Conservation (phyloP, 2,797 vertebrate species). For the Sphenopsis melanotis region DNA sequence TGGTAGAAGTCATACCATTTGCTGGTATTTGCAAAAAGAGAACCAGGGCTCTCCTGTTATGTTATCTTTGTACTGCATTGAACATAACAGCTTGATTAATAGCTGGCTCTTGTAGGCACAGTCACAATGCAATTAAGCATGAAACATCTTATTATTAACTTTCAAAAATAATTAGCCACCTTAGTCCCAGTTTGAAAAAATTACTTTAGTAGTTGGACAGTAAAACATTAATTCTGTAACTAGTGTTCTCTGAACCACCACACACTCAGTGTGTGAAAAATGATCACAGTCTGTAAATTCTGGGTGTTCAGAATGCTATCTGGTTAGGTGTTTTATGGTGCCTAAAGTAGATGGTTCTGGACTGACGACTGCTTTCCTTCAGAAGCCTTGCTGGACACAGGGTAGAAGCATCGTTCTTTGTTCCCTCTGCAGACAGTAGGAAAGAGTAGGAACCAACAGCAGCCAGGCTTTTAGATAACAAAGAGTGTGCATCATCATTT, state of each 20-base stretch:
- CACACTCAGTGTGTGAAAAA: not conserved
- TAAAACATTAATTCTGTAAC: not conserved
- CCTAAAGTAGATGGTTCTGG: not conserved
- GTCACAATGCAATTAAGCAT: not conserved
- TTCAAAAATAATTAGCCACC: not conserved
- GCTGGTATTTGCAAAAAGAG: not conserved
- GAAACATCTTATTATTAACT: not conserved
- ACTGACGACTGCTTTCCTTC: not conserved
- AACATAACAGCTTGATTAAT: not conserved
- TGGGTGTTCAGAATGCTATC: not conserved
- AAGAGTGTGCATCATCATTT: not conserved
- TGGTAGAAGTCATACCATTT: not conserved
- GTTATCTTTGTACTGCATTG: not conserved
- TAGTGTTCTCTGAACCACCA: not conserved
- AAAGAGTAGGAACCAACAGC: not conserved
- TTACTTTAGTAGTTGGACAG: not conserved
- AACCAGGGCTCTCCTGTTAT: not conserved
- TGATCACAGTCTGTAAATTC: not conserved
- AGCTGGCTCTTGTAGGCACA: not conserved
- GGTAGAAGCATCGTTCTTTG: not conserved
- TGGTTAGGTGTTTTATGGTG: not conserved
- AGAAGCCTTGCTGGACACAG: not conserved
- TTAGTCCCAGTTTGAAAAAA: not conserved
- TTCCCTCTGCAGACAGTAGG: not conserved
- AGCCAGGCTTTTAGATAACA: not conserved